phyloP scores from a whole-genome alignment of 1,140 invertebrate species.

The Scaptomyza graminum region DNA sequence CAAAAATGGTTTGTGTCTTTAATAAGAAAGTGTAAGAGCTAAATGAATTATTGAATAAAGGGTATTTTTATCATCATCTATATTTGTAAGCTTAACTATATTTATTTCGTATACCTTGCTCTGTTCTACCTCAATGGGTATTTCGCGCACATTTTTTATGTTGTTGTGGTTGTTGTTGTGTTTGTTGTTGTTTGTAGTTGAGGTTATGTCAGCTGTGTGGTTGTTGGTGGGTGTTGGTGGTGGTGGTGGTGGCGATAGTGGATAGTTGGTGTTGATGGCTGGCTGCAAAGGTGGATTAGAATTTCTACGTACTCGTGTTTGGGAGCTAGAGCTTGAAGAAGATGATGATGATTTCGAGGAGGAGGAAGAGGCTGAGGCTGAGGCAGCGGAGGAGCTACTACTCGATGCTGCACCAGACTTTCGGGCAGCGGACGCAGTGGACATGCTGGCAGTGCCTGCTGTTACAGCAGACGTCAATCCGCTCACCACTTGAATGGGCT shows the following conservation, averaged over 20 bases:
- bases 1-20: not conserved
- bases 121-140: slow-evolving; percentile 82
- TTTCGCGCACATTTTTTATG: slow-evolving; percentile 78
- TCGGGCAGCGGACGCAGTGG: slow-evolving; percentile 63
- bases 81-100: too few species aligned
- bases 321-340: slow-evolving; percentile 62
- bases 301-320: slow-evolving; percentile 80
- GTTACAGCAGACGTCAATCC: slow-evolving; percentile 29
- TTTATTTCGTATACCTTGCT: slow-evolving; percentile 72
- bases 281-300: slow-evolving; percentile 77
- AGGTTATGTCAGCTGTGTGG: slow-evolving; percentile 22
- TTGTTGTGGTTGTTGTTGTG: slow-evolving; percentile 48
- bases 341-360: slow-evolving; percentile 55
- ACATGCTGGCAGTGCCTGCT: slow-evolving; percentile 40
- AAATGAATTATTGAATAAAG: not conserved
- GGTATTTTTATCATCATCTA: too few species aligned
- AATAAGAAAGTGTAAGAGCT: not conserved
- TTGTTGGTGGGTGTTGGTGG: slow-evolving; percentile 28
- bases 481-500: slow-evolving; percentile 74
- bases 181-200: slow-evolving; percentile 48
- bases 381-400: slow-evolving; percentile 32
- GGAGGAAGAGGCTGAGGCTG: slow-evolving; percentile 38
- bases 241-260: slow-evolving; percentile 54
- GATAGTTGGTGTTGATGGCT: slow-evolving; percentile 52
- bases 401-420: slow-evolving; percentile 49